phyloP scores from a whole-genome alignment of 2,113 vertebrate genomes.

The Anoura caudifer region DNA sequence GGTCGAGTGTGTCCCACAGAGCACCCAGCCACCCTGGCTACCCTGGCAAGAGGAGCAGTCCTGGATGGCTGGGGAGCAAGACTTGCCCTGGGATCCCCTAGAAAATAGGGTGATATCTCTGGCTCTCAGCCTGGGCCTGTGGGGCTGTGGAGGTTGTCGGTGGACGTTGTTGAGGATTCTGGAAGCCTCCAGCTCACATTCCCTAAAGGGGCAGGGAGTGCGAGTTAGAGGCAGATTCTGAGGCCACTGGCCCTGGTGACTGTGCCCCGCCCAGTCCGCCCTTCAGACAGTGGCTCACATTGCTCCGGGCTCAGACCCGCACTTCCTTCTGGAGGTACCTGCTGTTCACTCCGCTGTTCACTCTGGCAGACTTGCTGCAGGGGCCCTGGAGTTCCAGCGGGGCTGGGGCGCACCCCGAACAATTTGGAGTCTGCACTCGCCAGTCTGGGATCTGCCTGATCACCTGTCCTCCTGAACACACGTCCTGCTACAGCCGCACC shows the following conservation, averaged over 20 bases:
- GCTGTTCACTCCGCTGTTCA: neutral
- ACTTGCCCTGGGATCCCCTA: neutral
- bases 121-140: neutral
- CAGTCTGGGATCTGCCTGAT: neutral
- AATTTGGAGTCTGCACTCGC: neutral
- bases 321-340: neutral
- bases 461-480: neutral
- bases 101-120: neutral
- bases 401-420: neutral
- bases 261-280: rapidly evolving
- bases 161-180: neutral
- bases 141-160: rapidly evolving
- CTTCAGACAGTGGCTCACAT: neutral
- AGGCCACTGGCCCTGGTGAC: neutral
- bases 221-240: neutral
- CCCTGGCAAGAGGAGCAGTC: too few relatives aligned
- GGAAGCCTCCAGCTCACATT: too few relatives aligned
- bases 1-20: neutral
- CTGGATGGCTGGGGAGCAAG: rapidly evolving
- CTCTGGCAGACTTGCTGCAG: neutral
- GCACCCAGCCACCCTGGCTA: too few relatives aligned
- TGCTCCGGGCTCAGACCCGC: neutral
- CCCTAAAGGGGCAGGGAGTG: neutral
- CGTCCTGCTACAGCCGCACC: rapidly evolving
- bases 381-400: neutral